Conservation (phyloP, 2,888 invertebrate species). For the Erynnis tages region DNA sequence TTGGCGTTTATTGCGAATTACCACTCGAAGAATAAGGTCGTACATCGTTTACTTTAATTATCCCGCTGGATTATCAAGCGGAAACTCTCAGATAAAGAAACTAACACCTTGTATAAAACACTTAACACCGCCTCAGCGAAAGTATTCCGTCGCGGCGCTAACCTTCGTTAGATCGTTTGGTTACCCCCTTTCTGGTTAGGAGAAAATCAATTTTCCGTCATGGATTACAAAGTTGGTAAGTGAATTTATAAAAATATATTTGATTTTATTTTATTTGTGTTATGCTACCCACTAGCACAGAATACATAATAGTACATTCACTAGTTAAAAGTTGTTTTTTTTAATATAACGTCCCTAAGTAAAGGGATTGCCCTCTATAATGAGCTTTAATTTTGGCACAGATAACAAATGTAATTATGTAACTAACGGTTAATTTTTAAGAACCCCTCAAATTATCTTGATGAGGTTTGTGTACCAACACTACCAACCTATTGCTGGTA, state of each 20-base stretch:
- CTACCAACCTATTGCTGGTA: too few relatives aligned
- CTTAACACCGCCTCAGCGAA: conserved; percentile 33
- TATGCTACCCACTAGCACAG: too few relatives aligned
- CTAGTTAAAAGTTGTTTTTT: too few relatives aligned
- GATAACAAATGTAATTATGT: too few relatives aligned
- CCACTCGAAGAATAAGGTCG: conserved; percentile 35
- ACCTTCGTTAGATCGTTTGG: conserved; percentile 13
- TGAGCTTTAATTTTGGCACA: too few relatives aligned
- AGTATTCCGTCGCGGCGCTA: conserved; percentile 31
- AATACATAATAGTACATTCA: too few relatives aligned
- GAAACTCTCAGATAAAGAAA: conserved; percentile 42
- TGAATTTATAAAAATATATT: neutral
- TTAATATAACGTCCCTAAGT: too few relatives aligned
- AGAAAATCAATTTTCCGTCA: conserved; percentile 29
- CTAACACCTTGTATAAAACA: conserved; percentile 47
- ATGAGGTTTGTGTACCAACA: too few relatives aligned
- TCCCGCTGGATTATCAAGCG: conserved; percentile 51
- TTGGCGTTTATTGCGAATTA: conserved; percentile 34
- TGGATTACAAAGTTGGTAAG: conserved; percentile 54
- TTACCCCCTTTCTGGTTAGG: neutral
- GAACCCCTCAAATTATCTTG: too few relatives aligned
- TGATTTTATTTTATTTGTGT: too few relatives aligned
- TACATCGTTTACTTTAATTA: conserved; percentile 37
- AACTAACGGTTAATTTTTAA: too few relatives aligned
- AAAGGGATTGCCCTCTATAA: too few relatives aligned